Percentiles rank a stretch among this genome's conserved stretches.
These are phyloP conservation scores for Apoderus coryli DNA, from an alignment of 2,888 invertebrate genomes.

Conservation along the genomic window DNA sequence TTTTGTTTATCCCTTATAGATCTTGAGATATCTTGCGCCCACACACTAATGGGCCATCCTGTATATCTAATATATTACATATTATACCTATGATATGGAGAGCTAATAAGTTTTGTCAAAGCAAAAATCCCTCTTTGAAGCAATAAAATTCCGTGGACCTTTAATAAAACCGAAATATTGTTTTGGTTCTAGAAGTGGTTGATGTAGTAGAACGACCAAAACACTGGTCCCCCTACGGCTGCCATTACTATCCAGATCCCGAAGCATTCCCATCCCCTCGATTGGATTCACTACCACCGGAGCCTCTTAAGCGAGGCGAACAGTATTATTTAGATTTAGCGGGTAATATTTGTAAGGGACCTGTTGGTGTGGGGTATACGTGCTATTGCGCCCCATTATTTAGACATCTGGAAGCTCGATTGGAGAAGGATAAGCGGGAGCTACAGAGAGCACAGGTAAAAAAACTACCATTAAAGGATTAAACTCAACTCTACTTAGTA, in stretches of 20 bases:
- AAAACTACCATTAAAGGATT: not conserved
- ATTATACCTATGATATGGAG: no score
- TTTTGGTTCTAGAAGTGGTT: no score
- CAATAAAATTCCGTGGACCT: no score
- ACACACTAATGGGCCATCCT: no score
- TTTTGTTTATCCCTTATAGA: no score
- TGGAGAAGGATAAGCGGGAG: conserved; percentile 69
- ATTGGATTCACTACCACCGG: conserved; percentile 70
- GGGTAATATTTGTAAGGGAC: conserved; percentile 89
- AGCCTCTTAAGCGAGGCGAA: conserved; percentile 74
- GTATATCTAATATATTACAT: no score
- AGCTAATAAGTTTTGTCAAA: no score
- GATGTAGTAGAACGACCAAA: conserved; percentile 18
- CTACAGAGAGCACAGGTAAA: conserved; percentile 61
- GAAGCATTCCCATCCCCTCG: conserved; percentile 75
- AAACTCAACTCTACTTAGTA: no score
- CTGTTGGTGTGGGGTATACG: conserved; percentile 84
- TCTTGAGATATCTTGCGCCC: no score
- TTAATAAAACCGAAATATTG: no score
- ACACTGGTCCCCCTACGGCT: conserved; percentile 82
- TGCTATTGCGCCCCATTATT: conserved; percentile 90
- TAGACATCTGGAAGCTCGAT: conserved; percentile 69
- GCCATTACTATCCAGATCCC: conserved; percentile 79
- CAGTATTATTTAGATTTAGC: conserved; percentile 91
- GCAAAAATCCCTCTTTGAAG: no score